A percentile compares a stretch with the other conserved stretches of the same genome.
These are phyloP conservation scores for Corythoichthys intestinalis DNA, from an alignment of 2,113 vertebrate genomes.

Conservation along the genomic window DNA sequence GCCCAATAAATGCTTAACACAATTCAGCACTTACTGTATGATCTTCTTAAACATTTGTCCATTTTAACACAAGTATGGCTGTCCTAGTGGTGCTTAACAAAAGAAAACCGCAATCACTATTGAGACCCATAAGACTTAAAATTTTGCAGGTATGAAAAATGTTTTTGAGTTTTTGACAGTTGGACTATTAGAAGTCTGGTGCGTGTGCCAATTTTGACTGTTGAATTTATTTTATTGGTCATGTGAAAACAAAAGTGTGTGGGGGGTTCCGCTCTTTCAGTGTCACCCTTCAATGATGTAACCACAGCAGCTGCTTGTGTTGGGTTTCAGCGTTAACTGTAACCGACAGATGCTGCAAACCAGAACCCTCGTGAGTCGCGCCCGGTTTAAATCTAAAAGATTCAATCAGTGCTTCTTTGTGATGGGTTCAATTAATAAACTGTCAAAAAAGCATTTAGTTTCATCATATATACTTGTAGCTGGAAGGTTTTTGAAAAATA, in stretches of 20 bases:
- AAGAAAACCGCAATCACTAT: not conserved
- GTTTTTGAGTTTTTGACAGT: not conserved
- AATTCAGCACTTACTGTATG: too few relatives aligned
- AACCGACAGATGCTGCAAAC: slow-evolving; percentile 46
- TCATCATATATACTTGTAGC: not conserved
- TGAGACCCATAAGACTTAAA: not conserved
- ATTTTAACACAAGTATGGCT: not conserved
- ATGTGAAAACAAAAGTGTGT: not conserved
- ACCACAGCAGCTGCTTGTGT: slow-evolving; percentile 46
- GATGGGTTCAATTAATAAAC: not conserved
- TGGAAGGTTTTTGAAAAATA: not conserved
- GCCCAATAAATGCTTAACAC: too few relatives aligned
- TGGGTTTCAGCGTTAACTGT: slow-evolving; percentile 44
- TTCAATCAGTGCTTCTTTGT: not conserved
- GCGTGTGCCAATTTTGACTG: not conserved
- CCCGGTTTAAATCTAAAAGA: slow-evolving; percentile 9
- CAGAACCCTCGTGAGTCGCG: not conserved
- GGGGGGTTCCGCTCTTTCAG: slow-evolving; percentile 1
- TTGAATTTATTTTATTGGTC: not conserved
- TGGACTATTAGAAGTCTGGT: not conserved
- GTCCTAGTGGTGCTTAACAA: not conserved
- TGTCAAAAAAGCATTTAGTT: not conserved
- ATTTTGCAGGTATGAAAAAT: not conserved
- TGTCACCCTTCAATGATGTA: slow-evolving; percentile 37
- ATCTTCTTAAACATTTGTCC: too few relatives aligned